These are phyloP conservation scores for Meloe dianella DNA, from an alignment of 2,888 invertebrate genomes.

Conservation along the genomic window DNA sequence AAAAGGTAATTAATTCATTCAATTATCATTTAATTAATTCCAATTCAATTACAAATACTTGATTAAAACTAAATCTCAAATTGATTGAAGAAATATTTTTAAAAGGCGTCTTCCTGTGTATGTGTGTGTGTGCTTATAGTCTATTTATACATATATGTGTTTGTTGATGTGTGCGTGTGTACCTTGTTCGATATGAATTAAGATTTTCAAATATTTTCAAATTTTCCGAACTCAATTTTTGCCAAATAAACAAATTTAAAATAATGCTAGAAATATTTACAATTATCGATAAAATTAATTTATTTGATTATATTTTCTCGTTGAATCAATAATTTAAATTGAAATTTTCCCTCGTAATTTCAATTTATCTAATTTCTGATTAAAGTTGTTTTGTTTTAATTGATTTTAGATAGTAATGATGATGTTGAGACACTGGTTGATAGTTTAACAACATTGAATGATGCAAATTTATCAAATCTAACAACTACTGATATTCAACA, in stretches of 20 bases:
- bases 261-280: slow-evolving; percentile 12
- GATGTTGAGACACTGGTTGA: slow-evolving; percentile 48
- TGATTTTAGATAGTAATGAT: slow-evolving; percentile 45
- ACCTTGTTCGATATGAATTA: neutral
- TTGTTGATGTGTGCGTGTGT: neutral
- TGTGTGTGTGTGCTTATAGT: slow-evolving; percentile 12
- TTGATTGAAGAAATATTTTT: slow-evolving; percentile 25
- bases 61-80: slow-evolving; percentile 2
- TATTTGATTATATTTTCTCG: neutral
- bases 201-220: slow-evolving; percentile 10
- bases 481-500: slow-evolving; percentile 50
- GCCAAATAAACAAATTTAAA: neutral
- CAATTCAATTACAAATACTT: neutral
- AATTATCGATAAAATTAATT: slow-evolving; percentile 27
- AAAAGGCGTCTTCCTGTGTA: slow-evolving; percentile 42
- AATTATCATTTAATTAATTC: neutral
- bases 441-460: slow-evolving; percentile 43
- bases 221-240: slow-evolving; percentile 34
- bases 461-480: slow-evolving; percentile 45
- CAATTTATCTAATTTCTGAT: neutral
- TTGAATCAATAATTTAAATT: neutral
- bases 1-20: slow-evolving; percentile 42
- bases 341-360: neutral
- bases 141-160: neutral
- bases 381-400: too few species aligned